Conservation (phyloP, 2,888 invertebrate genomes). For the Dioctria rufipes region DNA sequence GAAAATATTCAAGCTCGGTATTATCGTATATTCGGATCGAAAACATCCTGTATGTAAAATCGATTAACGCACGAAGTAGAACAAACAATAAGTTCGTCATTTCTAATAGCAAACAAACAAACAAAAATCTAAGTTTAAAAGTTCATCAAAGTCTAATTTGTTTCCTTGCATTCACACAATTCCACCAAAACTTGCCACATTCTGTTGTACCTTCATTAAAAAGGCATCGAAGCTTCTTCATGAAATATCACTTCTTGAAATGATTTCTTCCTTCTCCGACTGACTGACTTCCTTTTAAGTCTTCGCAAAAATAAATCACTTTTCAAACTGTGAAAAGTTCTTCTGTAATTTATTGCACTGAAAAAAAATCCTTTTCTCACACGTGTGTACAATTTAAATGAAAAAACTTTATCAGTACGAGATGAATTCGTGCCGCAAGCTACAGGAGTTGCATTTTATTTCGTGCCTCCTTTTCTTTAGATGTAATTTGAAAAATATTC, state of each 20-base stretch:
- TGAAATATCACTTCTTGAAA: neutral
- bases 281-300: neutral
- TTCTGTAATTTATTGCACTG: neutral
- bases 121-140: neutral
- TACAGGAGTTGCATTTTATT: conserved; percentile 11
- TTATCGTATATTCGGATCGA: too few species aligned
- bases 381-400: conserved; percentile 10
- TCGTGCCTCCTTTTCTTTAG: neutral
- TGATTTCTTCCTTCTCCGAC: neutral
- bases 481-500: neutral
- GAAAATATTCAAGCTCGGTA: too few species aligned
- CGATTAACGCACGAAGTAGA: too few species aligned
- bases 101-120: too few species aligned
- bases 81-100: too few species aligned
- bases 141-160: neutral
- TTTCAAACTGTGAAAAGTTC: neutral
- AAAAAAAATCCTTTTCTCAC: neutral
- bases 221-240: neutral
- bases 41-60: too few species aligned
- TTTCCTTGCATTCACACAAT: neutral
- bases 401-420: conserved; percentile 1
- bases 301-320: neutral
- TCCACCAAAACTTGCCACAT: neutral
- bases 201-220: neutral
- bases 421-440: neutral